Evolutionary conservation across 2,797 vertebrate species (phyloP).

Genomic region (Decapterus maruadsi): DNA sequence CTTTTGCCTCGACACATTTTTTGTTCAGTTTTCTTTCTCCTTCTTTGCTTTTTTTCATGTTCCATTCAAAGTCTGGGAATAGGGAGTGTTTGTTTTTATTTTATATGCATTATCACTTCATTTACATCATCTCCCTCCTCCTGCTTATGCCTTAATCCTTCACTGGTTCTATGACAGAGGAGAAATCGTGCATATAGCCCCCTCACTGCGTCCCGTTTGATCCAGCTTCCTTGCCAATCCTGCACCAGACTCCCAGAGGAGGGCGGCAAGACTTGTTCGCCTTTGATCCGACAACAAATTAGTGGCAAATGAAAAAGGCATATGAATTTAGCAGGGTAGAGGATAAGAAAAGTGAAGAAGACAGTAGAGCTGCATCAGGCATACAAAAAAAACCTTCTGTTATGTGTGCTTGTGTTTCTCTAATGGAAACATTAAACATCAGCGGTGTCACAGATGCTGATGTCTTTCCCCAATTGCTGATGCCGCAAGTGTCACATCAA

Average conservation of each 20-base stretch:
- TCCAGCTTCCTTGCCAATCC: constrained; percentile 68
- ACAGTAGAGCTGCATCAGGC: too few species aligned
- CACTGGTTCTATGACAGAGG: constrained; percentile 52
- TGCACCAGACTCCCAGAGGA: constrained; percentile 69
- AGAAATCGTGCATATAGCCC: constrained; percentile 65
- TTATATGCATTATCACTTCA: constrained; percentile 56
- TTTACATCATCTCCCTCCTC: constrained; percentile 52
- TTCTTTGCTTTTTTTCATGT: constrained; percentile 28
- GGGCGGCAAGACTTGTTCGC: constrained; percentile 50
- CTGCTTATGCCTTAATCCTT: constrained; percentile 37
- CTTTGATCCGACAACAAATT: constrained; percentile 81
- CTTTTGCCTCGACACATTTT: constrained; percentile 62
- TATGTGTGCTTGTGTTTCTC: constrained; percentile 42
- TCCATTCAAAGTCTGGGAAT: constrained; percentile 50
- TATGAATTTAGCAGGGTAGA: constrained; percentile 49
- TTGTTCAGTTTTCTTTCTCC: constrained; percentile 47
- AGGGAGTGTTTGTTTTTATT: constrained; percentile 65
- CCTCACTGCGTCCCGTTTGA: constrained; percentile 69
- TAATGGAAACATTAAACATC: constrained; percentile 56
- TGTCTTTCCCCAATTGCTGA: constrained; percentile 53
- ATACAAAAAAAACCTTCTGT: constrained; percentile 2
- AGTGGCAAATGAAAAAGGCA: constrained; percentile 66
- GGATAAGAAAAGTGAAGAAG: constrained; percentile 22
- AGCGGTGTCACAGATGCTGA: constrained; percentile 50
- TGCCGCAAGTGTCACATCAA: constrained; percentile 53